Evolutionary conservation across 2,113 vertebrate species (phyloP).

Genomic region (Lonchura striata): DNA sequence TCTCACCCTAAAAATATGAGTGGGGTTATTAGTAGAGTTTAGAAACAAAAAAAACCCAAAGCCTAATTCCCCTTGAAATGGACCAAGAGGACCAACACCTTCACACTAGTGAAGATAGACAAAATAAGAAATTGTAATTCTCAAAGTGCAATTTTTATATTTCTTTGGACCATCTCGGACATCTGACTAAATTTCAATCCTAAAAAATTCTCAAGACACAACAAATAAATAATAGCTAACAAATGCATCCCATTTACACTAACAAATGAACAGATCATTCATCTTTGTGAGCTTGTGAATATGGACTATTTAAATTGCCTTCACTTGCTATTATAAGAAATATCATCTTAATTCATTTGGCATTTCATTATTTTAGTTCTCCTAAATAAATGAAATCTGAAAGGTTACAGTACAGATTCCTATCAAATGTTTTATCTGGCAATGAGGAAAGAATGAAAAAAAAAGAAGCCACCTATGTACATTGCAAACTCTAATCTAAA

Average conservation of each 20-base stretch:
- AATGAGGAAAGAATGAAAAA: constrained; percentile 51
- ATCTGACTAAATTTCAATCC: not conserved
- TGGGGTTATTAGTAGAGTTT: not conserved
- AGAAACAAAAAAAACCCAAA: not conserved
- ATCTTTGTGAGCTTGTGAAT: constrained; percentile 41
- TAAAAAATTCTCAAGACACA: not conserved
- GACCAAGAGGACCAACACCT: not conserved
- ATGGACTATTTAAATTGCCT: constrained; percentile 67
- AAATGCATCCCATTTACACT: constrained; percentile 26
- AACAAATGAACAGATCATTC: constrained; percentile 69
- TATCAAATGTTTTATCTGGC: constrained; percentile 68
- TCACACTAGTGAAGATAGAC: accelerated
- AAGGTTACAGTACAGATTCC: constrained; percentile 68
- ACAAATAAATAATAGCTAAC: constrained; percentile 9
- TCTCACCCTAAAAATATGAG: not conserved
- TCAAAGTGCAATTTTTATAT: not conserved
- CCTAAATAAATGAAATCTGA: constrained; percentile 75
- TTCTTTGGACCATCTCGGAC: not conserved
- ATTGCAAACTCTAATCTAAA: constrained; percentile 65
- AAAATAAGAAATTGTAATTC: not conserved
- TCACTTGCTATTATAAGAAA: constrained; percentile 67
- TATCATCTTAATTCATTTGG: constrained; percentile 74
- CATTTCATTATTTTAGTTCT: constrained; percentile 75
- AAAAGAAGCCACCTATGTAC: constrained; percentile 23
- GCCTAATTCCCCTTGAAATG: not conserved